phyloP scores from a whole-genome alignment of 2,113 vertebrate genomes.

The Nicator chloris region DNA sequence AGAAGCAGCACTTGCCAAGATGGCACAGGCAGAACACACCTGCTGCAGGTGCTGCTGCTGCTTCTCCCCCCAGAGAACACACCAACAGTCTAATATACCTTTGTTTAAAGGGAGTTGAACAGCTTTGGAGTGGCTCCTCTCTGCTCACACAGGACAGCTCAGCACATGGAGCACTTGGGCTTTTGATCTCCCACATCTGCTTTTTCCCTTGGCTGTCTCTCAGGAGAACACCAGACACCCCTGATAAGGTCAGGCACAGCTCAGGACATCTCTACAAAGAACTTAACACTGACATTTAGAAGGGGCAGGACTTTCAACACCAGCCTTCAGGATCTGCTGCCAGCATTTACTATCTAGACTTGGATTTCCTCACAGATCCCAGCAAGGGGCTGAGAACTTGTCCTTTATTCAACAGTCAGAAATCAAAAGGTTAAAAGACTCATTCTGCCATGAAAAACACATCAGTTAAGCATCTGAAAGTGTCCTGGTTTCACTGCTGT shows the following conservation, averaged over 20 bases:
- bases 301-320: neutral
- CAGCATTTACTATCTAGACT: neutral
- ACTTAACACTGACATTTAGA: neutral
- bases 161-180: neutral
- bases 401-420: neutral
- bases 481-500: neutral
- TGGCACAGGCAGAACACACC: neutral
- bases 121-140: neutral
- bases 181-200: neutral
- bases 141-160: neutral
- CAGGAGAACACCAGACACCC: neutral
- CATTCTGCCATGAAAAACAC: neutral
- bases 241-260: neutral
- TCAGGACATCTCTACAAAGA: neutral
- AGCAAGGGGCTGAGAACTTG: neutral
- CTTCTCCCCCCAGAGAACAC: neutral
- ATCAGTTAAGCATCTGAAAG: neutral
- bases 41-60: neutral
- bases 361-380: neutral
- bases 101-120: neutral
- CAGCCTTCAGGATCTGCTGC: neutral
- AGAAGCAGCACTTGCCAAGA: neutral
- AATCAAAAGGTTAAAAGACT: neutral
- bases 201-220: neutral
- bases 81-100: accelerated